Conservation (phyloP, 2,888 invertebrate genomes). For the Ophonus ardosiacus region DNA sequence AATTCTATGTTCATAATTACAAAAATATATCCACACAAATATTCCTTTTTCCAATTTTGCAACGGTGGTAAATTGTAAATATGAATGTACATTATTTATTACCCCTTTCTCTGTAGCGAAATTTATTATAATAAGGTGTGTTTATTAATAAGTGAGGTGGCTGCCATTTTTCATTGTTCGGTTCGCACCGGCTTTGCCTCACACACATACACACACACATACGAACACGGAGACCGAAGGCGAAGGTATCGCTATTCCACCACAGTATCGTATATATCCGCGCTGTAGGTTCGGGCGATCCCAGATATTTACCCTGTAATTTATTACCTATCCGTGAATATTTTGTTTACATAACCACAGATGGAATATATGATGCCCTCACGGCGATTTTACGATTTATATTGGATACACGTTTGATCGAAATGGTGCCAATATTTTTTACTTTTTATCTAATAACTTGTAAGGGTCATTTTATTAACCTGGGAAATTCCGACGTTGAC, state of each 20-base stretch:
- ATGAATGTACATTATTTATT: not conserved
- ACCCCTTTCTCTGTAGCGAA: not conserved
- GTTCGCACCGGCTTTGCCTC: constrained; percentile 6
- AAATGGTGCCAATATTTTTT: constrained; percentile 48
- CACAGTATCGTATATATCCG: not conserved
- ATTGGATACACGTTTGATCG: constrained; percentile 39
- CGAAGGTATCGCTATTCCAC: constrained; percentile 14
- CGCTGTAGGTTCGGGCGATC: constrained; percentile 36
- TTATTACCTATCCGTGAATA: constrained; percentile 49
- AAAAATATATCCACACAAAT: no score
- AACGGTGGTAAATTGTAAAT: not conserved
- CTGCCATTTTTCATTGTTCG: constrained; percentile 33
- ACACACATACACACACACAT: not conserved
- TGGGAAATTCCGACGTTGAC: not conserved
- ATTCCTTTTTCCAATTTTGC: no score
- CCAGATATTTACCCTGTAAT: constrained; percentile 54
- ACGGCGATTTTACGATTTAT: constrained; percentile 45
- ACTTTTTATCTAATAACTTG: constrained; percentile 43
- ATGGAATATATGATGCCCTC: constrained; percentile 49
- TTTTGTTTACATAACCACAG: constrained; percentile 50
- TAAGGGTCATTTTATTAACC: constrained; percentile 35
- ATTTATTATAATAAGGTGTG: constrained; percentile 36
- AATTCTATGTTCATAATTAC: no score
- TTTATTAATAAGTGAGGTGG: constrained; percentile 28
- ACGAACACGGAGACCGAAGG: not conserved